Evolutionary conservation across 2,888 invertebrate species (phyloP).

Genomic region (Tyria jacobaeae): DNA sequence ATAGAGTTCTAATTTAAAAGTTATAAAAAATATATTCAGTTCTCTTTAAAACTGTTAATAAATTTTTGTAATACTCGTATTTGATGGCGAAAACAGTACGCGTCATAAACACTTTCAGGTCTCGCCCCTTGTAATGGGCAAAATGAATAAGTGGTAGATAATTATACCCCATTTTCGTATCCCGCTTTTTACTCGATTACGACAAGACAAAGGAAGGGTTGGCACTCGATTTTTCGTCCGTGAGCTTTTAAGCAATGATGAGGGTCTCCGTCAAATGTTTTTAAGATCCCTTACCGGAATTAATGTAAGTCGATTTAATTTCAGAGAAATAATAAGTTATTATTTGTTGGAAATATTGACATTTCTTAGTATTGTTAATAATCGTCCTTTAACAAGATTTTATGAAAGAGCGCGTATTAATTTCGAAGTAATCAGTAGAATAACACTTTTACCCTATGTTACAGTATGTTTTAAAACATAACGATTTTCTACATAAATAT

Average conservation of each 20-base stretch:
- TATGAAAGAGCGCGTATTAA: neutral
- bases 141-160: constrained; percentile 48
- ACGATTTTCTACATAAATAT: too few relatives aligned
- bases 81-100: neutral
- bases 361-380: neutral
- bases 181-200: constrained; percentile 38
- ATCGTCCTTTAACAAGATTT: neutral
- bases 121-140: constrained; percentile 28
- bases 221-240: constrained; percentile 29
- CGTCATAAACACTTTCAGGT: constrained; percentile 36
- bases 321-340: neutral
- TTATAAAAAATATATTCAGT: neutral
- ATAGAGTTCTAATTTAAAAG: too few relatives aligned
- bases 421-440: neutral
- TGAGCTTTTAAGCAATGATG: constrained; percentile 14
- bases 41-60: neutral
- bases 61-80: neutral
- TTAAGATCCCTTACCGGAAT: constrained; percentile 1
- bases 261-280: constrained; percentile 2
- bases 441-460: too few relatives aligned
- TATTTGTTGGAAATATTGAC: neutral
- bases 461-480: too few relatives aligned
- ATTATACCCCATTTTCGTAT: constrained; percentile 40
- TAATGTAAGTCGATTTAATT: constrained; percentile 12
- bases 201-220: constrained; percentile 28